Conservation (phyloP, 2,888 invertebrate genomes). For the Ypsolopha sequella region DNA sequence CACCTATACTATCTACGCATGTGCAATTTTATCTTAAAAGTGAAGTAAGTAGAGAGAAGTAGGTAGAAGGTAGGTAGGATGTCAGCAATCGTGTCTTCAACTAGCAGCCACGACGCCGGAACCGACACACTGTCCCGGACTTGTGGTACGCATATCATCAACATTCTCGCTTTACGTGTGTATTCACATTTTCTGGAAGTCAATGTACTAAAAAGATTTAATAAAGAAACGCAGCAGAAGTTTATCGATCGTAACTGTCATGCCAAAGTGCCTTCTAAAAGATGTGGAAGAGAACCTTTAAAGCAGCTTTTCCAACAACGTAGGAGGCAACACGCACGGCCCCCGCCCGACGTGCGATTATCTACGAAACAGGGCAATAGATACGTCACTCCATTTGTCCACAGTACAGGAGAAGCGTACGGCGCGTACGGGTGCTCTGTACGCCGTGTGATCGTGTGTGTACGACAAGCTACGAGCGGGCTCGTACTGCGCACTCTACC, state of each 20-base stretch:
- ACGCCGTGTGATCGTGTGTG: no score
- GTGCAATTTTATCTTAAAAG: constrained; percentile 63
- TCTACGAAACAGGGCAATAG: constrained; percentile 68
- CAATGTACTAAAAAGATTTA: constrained; percentile 57
- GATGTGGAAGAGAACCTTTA: constrained; percentile 67
- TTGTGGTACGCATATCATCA: constrained; percentile 42
- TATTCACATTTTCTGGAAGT: constrained; percentile 5
- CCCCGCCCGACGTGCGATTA: constrained; percentile 61
- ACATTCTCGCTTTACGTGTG: constrained; percentile 34
- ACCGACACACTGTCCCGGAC: constrained; percentile 43
- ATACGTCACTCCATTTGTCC: constrained; percentile 18
- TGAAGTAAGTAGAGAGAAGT: constrained; percentile 59
- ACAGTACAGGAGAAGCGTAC: background rate
- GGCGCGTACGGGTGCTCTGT: no score
- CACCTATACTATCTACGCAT: constrained; percentile 52
- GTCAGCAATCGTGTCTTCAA: constrained; percentile 64
- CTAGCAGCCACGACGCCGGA: constrained; percentile 55
- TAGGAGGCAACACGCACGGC: constrained; percentile 68
- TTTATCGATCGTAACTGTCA: constrained; percentile 68
- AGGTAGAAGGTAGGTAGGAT: constrained; percentile 55
- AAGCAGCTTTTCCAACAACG: constrained; percentile 71
- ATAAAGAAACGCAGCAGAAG: constrained; percentile 67
- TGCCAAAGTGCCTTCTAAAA: constrained; percentile 71
- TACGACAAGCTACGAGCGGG: no score
- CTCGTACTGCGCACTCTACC: background rate